Evolutionary conservation across 2,797 vertebrate genomes (phyloP).

Genomic region (Momotus momota): DNA sequence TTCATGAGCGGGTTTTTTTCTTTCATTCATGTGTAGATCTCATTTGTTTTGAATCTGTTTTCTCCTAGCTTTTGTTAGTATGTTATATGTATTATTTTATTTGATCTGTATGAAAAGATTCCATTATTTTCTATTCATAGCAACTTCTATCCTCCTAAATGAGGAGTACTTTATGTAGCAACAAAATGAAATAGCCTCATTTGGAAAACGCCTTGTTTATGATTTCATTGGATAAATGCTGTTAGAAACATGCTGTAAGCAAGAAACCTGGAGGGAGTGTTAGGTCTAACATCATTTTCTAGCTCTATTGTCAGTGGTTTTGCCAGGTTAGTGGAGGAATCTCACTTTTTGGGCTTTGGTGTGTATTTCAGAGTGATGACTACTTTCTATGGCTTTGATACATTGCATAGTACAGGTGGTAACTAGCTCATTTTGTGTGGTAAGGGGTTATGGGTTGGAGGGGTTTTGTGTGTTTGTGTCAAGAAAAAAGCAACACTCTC

Average conservation of each 20-base stretch:
- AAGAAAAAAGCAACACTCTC: background rate
- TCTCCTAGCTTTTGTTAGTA: background rate
- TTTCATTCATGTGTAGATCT: background rate
- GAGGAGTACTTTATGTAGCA: background rate
- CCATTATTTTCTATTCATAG: background rate
- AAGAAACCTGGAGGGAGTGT: background rate
- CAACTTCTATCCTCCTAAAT: background rate
- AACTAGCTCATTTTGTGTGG: background rate
- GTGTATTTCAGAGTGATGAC: background rate
- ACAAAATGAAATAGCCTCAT: background rate
- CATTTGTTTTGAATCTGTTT: background rate
- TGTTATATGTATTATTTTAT: background rate
- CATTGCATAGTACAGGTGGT: background rate
- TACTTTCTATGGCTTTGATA: background rate
- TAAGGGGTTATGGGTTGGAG: background rate
- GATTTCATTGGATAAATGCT: background rate
- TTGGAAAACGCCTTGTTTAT: background rate
- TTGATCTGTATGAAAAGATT: background rate
- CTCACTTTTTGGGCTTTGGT: background rate
- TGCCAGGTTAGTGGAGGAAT: background rate
- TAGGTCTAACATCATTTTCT: background rate
- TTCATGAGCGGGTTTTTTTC: background rate
- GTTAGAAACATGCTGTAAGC: background rate
- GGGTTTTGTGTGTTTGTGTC: accelerated
- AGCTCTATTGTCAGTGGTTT: background rate